A percentile compares a stretch with the other conserved stretches of the same genome.
These are phyloP conservation scores for Drosophila funebris DNA, from an alignment of 1,140 invertebrate species.

Conservation along the genomic window DNA sequence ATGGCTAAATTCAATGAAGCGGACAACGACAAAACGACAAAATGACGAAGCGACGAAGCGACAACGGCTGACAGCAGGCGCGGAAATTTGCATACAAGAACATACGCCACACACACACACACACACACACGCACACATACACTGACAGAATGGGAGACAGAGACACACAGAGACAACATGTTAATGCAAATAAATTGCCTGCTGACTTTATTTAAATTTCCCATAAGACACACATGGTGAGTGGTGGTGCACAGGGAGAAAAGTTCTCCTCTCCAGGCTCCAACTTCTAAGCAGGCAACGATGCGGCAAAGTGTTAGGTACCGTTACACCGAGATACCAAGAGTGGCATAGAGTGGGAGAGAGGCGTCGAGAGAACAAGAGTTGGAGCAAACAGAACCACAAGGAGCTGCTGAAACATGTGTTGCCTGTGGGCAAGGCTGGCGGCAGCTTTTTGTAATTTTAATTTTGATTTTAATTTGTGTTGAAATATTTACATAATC, in stretches of 20 bases:
- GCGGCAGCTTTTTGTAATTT: slow-evolving; percentile 78
- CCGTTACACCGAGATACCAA: neutral
- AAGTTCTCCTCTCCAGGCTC: slow-evolving; percentile 11
- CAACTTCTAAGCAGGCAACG: slow-evolving; percentile 51
- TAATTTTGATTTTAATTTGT: slow-evolving; percentile 83
- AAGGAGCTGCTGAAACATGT: slow-evolving; percentile 59
- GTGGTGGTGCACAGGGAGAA: neutral
- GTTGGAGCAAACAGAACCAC: slow-evolving; percentile 11
- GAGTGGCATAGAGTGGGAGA: neutral
- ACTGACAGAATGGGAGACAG: slow-evolving; percentile 27
- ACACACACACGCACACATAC: slow-evolving; percentile 7
- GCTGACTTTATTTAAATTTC: slow-evolving; percentile 82
- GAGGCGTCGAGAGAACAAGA: neutral
- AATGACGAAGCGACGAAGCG: slow-evolving; percentile 55
- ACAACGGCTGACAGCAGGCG: slow-evolving; percentile 65
- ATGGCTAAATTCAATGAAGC: slow-evolving; percentile 78
- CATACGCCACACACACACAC: slow-evolving; percentile 49
- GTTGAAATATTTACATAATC: slow-evolving; percentile 83
- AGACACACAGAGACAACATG: slow-evolving; percentile 57
- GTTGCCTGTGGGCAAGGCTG: slow-evolving; percentile 62
- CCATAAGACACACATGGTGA: slow-evolving; percentile 75
- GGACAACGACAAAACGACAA: slow-evolving; percentile 49
- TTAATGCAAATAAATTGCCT: slow-evolving; percentile 83
- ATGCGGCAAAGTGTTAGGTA: slow-evolving; percentile 65
- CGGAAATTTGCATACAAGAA: slow-evolving; percentile 71